Percentiles rank a stretch among this genome's conserved stretches.
phyloP scores from a whole-genome alignment of 2,888 invertebrate species.

The Ptychoptera contaminata region DNA sequence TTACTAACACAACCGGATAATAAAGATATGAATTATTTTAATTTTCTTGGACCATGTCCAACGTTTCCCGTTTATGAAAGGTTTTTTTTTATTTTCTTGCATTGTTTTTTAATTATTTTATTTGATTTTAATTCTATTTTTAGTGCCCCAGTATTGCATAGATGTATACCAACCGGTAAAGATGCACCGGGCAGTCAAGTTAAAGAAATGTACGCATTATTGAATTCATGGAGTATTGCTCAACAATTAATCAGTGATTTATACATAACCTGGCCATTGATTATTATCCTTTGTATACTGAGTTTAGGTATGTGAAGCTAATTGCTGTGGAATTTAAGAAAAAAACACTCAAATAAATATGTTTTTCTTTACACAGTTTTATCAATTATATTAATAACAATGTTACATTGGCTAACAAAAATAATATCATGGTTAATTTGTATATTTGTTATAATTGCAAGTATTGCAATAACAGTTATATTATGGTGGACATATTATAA shows the following conservation, averaged over 20 bases:
- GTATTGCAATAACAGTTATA: constrained; percentile 59
- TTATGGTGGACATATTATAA: constrained; percentile 83
- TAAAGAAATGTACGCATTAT: constrained; percentile 57
- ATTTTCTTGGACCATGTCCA: constrained; percentile 61
- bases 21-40: constrained; percentile 22
- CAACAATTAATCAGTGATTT: constrained; percentile 80
- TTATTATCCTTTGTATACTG: constrained; percentile 62
- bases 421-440: constrained; percentile 81
- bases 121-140: constrained; percentile 9
- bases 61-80: constrained; percentile 59
- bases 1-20: constrained; percentile 31
- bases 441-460: constrained; percentile 57
- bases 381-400: constrained; percentile 64
- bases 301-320: constrained; percentile 54
- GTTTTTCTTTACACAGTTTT: constrained; percentile 44
- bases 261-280: constrained; percentile 75
- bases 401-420: constrained; percentile 69
- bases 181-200: constrained; percentile 47
- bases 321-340: background rate
- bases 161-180: constrained; percentile 68
- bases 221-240: constrained; percentile 78
- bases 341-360: too few relatives aligned
- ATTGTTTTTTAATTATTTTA: background rate
- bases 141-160: constrained; percentile 63
- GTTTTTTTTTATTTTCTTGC: constrained; percentile 22